Percentiles rank a stretch among this genome's conserved stretches.
These are phyloP conservation scores for Motacilla tschutschensis DNA, from an alignment of 2,113 vertebrate species.

Conservation along the genomic window DNA sequence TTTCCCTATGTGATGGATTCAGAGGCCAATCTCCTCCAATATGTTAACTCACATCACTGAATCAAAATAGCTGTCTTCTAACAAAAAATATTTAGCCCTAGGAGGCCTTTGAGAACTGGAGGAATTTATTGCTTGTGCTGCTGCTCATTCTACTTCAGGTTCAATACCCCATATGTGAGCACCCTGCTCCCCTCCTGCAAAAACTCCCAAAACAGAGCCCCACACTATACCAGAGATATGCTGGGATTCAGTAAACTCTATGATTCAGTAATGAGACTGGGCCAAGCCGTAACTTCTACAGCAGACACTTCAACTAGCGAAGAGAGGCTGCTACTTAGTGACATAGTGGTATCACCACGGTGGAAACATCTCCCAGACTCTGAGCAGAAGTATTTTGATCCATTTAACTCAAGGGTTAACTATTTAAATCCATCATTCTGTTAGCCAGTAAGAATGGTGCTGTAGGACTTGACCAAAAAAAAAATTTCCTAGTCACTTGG, in stretches of 20 bases:
- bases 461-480: not conserved
- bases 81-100: not conserved
- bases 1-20: not conserved
- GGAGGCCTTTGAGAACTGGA: not conserved
- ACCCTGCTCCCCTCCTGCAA: not conserved
- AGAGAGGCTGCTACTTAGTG: not conserved
- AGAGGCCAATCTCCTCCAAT: not conserved
- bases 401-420: not conserved
- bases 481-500: not conserved
- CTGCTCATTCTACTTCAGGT: not conserved
- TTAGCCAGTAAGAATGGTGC: not conserved
- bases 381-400: not conserved
- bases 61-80: not conserved
- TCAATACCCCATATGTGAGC: not conserved
- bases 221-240: not conserved
- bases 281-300: not conserved
- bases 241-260: not conserved
- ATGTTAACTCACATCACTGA: not conserved
- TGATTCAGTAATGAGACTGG: not conserved
- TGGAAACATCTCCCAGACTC: not conserved
- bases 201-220: not conserved
- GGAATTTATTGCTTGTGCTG: not conserved
- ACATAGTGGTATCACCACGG: fast-evolving
- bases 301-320: not conserved
- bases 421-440: not conserved